Conservation (phyloP, 2,888 invertebrate species). For the Cenopis cana region DNA sequence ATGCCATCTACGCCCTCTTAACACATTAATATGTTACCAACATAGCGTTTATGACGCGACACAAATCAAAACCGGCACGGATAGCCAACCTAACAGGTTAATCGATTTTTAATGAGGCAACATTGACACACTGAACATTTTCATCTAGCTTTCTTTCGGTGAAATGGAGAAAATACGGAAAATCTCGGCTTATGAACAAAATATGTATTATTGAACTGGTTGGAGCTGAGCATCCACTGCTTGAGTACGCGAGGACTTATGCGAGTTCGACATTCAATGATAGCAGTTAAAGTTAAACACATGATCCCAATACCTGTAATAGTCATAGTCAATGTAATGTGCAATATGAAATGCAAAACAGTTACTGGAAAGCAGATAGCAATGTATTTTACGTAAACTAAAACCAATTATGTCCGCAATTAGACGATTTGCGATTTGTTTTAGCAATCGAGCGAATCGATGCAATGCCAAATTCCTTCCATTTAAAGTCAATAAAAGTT, state of each 20-base stretch:
- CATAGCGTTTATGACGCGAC: constrained; percentile 28
- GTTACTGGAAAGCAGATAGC: constrained; percentile 29
- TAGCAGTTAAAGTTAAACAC: too few species aligned
- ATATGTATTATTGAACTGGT: constrained; percentile 19
- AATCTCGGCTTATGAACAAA: constrained; percentile 32
- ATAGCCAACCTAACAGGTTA: constrained; percentile 39
- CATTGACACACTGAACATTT: constrained; percentile 33
- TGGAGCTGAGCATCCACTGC: constrained; percentile 4
- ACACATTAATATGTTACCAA: constrained; percentile 34
- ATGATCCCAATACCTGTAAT: not conserved
- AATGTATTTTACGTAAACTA: constrained; percentile 37
- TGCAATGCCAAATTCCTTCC: constrained; percentile 34
- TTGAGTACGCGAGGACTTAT: not conserved
- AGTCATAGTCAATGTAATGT: too few species aligned
- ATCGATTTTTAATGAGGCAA: constrained; percentile 42
- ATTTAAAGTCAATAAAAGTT: constrained; percentile 12
- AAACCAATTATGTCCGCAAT: constrained; percentile 36
- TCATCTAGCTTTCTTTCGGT: constrained; percentile 39
- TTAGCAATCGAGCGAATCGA: constrained; percentile 32
- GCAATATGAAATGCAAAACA: constrained; percentile 36
- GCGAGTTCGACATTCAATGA: not conserved
- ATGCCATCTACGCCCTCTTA: too few species aligned
- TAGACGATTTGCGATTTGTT: constrained; percentile 31
- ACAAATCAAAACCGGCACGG: constrained; percentile 25
- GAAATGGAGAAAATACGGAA: constrained; percentile 43